Conservation (phyloP, 2,888 invertebrate species). For the Caenorhabditis virilis region DNA sequence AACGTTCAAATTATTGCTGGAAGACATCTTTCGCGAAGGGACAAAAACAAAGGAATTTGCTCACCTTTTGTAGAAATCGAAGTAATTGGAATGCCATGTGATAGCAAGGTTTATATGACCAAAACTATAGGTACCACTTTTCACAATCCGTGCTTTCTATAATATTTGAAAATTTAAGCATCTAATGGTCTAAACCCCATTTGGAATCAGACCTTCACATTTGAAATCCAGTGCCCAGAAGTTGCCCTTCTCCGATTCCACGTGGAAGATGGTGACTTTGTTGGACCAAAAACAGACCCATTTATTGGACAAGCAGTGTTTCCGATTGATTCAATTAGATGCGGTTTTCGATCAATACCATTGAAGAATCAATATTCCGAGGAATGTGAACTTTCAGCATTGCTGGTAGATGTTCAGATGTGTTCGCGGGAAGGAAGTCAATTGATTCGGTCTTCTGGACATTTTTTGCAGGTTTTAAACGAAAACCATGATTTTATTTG, state of each 20-base stretch:
- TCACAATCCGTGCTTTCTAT: not conserved
- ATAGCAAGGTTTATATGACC: slow-evolving; percentile 78
- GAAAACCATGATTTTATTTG: too few species aligned
- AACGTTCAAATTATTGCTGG: slow-evolving; percentile 78
- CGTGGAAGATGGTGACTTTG: slow-evolving; percentile 85
- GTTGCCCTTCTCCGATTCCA: slow-evolving; percentile 81
- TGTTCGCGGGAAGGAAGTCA: slow-evolving; percentile 34
- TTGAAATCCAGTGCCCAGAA: slow-evolving; percentile 81
- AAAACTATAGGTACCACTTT: slow-evolving; percentile 80
- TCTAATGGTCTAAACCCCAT: slow-evolving; percentile 92
- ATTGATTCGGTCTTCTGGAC: slow-evolving; percentile 36
- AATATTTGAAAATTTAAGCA: slow-evolving; percentile 74
- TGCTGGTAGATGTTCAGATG: slow-evolving; percentile 82
- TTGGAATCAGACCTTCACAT: slow-evolving; percentile 87
- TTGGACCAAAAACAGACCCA: slow-evolving; percentile 83
- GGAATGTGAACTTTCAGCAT: slow-evolving; percentile 86
- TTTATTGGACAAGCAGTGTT: slow-evolving; percentile 94
- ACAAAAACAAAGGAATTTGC: slow-evolving; percentile 71
- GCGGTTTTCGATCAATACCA: slow-evolving; percentile 84
- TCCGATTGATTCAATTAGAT: slow-evolving; percentile 75
- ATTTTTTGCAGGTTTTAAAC: slow-evolving; percentile 20
- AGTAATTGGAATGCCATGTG: slow-evolving; percentile 59
- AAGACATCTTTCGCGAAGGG: slow-evolving; percentile 81
- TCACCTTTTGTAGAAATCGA: slow-evolving; percentile 67
- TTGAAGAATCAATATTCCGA: slow-evolving; percentile 89